These are phyloP conservation scores for Psittacara wagleri DNA, from an alignment of 2,113 vertebrate species.

Conservation along the genomic window DNA sequence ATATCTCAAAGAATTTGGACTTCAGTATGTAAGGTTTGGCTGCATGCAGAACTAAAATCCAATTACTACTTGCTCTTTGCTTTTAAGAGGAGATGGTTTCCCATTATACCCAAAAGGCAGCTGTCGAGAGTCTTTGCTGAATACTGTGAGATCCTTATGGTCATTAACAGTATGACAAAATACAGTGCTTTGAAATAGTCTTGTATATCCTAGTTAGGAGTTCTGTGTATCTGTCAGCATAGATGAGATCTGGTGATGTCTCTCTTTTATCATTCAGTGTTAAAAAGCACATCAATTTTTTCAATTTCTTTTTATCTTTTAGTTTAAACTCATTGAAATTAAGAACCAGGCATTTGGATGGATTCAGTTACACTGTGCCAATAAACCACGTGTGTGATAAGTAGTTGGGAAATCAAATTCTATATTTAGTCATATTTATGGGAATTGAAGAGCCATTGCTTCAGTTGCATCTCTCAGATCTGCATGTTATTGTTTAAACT, in stretches of 20 bases:
- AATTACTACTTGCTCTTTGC: not conserved
- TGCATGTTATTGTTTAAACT: not conserved
- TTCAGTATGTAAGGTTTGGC: not conserved
- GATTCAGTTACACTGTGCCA: not conserved
- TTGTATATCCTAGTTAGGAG: not conserved
- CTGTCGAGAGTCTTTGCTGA: not conserved
- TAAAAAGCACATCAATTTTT: not conserved
- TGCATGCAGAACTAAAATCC: not conserved
- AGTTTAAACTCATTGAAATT: not conserved
- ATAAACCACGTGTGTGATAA: not conserved
- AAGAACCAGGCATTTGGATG: not conserved
- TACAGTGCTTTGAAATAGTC: not conserved
- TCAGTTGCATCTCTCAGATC: constrained; percentile 5
- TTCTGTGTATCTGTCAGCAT: not conserved
- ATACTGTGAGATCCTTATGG: not conserved
- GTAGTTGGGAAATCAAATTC: constrained; percentile 11
- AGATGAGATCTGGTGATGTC: not conserved
- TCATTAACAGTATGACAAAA: not conserved
- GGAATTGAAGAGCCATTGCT: not conserved
- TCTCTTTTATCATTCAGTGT: not conserved
- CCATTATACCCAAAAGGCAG: not conserved
- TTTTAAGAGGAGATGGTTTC: not conserved
- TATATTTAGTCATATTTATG: constrained; percentile 26
- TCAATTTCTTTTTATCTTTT: not conserved
- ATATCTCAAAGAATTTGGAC: not conserved